Percentiles rank a stretch among this genome's conserved stretches.
phyloP scores from a whole-genome alignment of 2,113 vertebrate species.

The Equus przewalskii region DNA sequence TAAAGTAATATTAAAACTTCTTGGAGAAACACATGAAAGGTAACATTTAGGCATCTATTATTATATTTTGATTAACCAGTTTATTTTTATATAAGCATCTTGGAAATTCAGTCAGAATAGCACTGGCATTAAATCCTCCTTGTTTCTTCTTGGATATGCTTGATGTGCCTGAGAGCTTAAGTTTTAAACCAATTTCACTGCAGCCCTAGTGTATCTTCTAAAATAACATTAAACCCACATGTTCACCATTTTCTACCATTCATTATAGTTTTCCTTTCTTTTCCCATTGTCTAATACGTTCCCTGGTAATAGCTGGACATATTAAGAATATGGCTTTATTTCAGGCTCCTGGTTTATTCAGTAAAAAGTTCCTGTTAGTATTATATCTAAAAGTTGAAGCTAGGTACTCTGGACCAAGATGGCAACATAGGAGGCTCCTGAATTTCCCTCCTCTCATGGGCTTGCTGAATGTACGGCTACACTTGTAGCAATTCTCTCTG shows the following conservation, averaged over 20 bases:
- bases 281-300: neutral
- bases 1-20: neutral
- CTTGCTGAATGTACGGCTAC: neutral
- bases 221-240: neutral
- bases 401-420: neutral
- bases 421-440: too few species aligned
- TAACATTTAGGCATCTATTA: conserved; percentile 27
- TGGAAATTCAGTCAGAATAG: neutral
- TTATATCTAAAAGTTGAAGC: neutral
- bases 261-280: neutral
- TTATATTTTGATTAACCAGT: neutral
- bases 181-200: neutral
- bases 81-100: neutral
- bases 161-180: neutral
- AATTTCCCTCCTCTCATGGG: neutral
- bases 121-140: neutral
- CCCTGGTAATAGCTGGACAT: neutral
- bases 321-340: neutral
- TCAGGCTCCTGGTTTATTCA: neutral
- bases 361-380: neutral
- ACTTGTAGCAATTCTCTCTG: neutral
- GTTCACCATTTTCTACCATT: neutral
- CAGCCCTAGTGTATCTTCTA: neutral
- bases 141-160: neutral
- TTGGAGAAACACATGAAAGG: neutral